Base-by-base conservation (phyloP, 37 sponge, comb jelly and placozoan genomes). In the Dysidea cf. avara region DNA sequence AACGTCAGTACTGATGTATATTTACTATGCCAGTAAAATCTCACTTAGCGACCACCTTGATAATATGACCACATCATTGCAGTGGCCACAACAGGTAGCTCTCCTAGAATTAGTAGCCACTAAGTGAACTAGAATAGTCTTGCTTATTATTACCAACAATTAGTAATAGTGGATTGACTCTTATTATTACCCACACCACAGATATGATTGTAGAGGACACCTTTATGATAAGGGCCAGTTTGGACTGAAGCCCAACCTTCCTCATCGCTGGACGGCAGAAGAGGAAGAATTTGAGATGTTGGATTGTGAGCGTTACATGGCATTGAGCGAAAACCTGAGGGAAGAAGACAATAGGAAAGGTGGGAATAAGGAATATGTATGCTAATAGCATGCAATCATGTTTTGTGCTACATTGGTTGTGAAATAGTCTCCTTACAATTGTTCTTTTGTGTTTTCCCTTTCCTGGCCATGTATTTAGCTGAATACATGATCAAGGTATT, bases 241-340 rank as follows among this genome's bases (percentile, higher is more conserved):
- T 85, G 84, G 90, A 18, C 60, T 90, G 34, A 89, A 94, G 79
- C 38, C 90, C 0, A 89, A 77, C 73, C 39, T 89, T 33, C 79
- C 79, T 6, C 71, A 61, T 25, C 61, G 75, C 50, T 33, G 72
- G 38, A 77, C 79, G 13, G 39, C 67, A 32, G 81, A 92, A 53
- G 86, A 86, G 38, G 75, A 73, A 20, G 69, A 83, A 24, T 39
- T 92, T 7, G 96, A 96, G 64, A 57, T 68, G 60, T 53, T 92
- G 52, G 93, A 96, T 34, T 69, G 82, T 61, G 96, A 96, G 65
- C 46, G 96, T 13, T 91, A 96, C 74, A 53, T 90, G 22, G 71
- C 81, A 47, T 78, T 94, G 16, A 79, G 83, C 39, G 65, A 39
- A n/a, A 88, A 94, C 57, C 55, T 84, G 24, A 29, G 69, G 18